Base-by-base conservation (phyloP, 1,140 invertebrate species). In the Oedothorax gibbosus region DNA sequence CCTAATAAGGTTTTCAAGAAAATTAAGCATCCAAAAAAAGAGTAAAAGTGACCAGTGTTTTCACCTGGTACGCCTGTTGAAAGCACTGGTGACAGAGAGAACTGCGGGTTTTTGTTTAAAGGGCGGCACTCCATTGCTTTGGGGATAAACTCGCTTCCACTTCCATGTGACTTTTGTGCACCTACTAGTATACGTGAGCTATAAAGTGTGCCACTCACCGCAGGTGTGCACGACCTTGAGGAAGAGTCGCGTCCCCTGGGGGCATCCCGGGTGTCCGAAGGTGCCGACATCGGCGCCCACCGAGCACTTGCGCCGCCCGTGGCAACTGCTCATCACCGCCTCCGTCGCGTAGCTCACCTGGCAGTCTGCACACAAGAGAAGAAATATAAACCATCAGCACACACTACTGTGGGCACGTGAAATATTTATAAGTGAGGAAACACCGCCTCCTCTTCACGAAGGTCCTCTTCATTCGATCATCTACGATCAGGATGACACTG, bases 161-260 rank as follows among this genome's bases (percentile, higher is more conserved):
- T 60, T 35, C 57, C 11, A 60, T 14, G 6, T 2, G n/a, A 12
- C 57, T n/a, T 6, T 60, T 12, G 57, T 3, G 57, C 2, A 60
- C 57, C 2, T 60, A n/a, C 6, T 14, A 60, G 57, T 60, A 60
- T 3, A n/a, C 57, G 57, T 60, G 11, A 68, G 66, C 21, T 68
- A 12, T n/a, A 60, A 6, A 60, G n/a, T 14, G 6, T 60, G 57
- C 35, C 9, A 75, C 65, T 72, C 35, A 81, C 68, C 85, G 71
- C 87, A 88, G 11, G 88, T 87, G 20, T 87, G 87, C 0, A 88
- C 87, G 20, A 88, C 80, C 78, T 88, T 88, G 5, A 88, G 72
- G 64, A 88, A 84, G 15, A 86, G 82, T 66, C 77, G 71, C 5
- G 83, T 82, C 11, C 68, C 79, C 7, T 62, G 75, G 18, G 86